phyloP scores from a whole-genome alignment of 2,888 invertebrate species.

The Tinea pellionella region DNA sequence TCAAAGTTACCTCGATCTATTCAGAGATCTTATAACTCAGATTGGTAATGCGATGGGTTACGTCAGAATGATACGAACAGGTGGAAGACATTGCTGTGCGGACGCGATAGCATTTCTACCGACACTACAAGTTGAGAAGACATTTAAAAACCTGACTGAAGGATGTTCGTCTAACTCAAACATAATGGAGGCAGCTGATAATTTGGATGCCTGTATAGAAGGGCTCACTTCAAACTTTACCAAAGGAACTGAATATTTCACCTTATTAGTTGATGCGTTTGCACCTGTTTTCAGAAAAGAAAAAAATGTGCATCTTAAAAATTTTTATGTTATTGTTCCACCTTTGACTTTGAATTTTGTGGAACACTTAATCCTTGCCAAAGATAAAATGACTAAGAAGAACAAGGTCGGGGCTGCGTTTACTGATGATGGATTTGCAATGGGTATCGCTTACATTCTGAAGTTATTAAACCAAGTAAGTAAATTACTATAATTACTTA shows the following conservation, averaged over 20 bases:
- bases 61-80: constrained; percentile 92
- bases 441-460: constrained; percentile 93
- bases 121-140: constrained; percentile 72
- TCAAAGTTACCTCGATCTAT: constrained; percentile 91
- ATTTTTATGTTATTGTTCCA: constrained; percentile 94
- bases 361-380: constrained; percentile 90
- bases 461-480: constrained; percentile 86
- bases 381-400: constrained; percentile 93
- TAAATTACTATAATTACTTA: background rate
- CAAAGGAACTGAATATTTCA: constrained; percentile 89
- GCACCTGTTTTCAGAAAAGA: constrained; percentile 87
- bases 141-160: constrained; percentile 73
- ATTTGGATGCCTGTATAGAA: constrained; percentile 81
- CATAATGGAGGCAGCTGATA: constrained; percentile 74
- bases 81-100: constrained; percentile 91
- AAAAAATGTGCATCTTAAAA: constrained; percentile 88
- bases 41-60: constrained; percentile 98
- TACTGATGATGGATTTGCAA: constrained; percentile 98
- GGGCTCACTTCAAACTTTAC: constrained; percentile 86
- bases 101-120: constrained; percentile 92
- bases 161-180: constrained; percentile 70
- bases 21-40: constrained; percentile 91
- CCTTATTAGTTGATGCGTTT: constrained; percentile 92
- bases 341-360: constrained; percentile 94
- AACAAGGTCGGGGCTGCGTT: constrained; percentile 89